phyloP scores from a whole-genome alignment of 2,888 invertebrate genomes.

The Glyphotaelius pellucidus region DNA sequence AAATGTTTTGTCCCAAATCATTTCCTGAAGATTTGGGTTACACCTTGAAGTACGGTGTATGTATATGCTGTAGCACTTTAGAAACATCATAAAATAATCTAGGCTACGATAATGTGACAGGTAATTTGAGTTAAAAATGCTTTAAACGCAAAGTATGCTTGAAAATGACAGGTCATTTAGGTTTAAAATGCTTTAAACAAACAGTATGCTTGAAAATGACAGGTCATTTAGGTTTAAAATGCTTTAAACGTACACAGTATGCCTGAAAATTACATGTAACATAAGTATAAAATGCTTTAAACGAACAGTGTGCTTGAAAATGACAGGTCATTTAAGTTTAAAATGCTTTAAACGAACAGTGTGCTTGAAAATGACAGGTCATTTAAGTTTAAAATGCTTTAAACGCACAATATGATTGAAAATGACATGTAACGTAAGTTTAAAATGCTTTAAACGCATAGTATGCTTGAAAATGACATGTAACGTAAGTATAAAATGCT shows the following conservation, averaged over 20 bases:
- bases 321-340: no score
- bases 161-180: background rate
- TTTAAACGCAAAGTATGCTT: background rate
- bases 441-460: background rate
- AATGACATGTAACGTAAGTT: no score
- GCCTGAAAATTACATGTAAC: no score
- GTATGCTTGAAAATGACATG: background rate
- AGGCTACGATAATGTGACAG: background rate
- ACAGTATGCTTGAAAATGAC: background rate
- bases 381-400: background rate
- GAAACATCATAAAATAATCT: background rate
- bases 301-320: no score
- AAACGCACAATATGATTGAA: no score
- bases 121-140: background rate
- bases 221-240: background rate
- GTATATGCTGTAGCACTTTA: background rate
- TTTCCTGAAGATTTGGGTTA: no score
- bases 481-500: background rate
- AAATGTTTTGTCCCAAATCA: no score
- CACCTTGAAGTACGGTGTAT: no score
- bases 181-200: background rate
- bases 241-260: no score
- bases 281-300: no score
- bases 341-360: no score
- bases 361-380: background rate